Base-by-base conservation (phyloP, 2,797 vertebrate genomes). In the Spatula versicolor region DNA sequence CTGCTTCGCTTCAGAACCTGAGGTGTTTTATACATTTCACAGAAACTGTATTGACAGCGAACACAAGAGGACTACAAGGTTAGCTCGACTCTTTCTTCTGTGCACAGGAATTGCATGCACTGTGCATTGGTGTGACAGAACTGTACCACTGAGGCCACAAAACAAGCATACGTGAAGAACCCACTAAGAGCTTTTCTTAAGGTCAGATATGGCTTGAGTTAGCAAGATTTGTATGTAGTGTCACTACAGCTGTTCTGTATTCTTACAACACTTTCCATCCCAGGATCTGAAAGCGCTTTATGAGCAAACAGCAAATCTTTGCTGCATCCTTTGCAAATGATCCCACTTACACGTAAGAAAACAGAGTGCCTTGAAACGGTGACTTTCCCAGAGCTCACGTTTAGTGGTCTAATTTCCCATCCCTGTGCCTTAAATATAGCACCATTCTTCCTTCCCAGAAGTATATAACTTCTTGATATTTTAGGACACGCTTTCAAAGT, bases 1-100 rank as follows among this genome's bases (percentile, higher is more conserved):
- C 95, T 96, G 94, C 85, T 97, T 92, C 90, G 39, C 96, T 96
- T 96, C 88, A 74, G 93, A 90, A 96, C 95, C 95, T 95, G 95
- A 96, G 95, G 94, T 95, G 95, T 95, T 93, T 93, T 13, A 95
- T 93, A 95, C 96, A 95, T 95, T 96, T 96, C 96, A 97, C 96
- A 97, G 95, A 95, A 96, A 94, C 88, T 11, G 68, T 86, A 93
- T 66, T 56, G 94, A 95, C 95, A 96, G 91, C 78, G 83, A 90
- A 95, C 91, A 94, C 75, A 77, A 78, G 93, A 83, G 82, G 91
- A 94, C 73, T 75, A 71, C 28, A 33, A 86, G 92, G 71, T 79
- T 77, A 92, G 94, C 85, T 80, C 79, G 91, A 64, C 85, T 90
- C 85, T 55, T 50, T 90, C 85, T 50, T 48, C 83, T 77, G 52